Evolutionary conservation across 2,888 invertebrate species (phyloP), one percentile per base, ranked within the genome.

Genomic region (Gymnoscelis rufifasciata): DNA sequence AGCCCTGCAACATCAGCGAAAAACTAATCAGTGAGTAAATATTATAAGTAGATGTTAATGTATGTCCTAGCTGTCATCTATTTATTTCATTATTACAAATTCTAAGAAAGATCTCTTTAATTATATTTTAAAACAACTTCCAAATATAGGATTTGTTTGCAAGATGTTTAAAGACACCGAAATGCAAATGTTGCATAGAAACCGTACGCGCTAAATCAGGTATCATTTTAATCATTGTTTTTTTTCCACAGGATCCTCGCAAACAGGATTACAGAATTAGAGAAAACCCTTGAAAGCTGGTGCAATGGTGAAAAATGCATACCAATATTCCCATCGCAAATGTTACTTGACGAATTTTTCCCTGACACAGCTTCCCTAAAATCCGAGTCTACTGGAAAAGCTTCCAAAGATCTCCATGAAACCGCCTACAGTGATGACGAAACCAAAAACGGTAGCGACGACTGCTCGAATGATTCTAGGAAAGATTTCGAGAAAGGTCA

Each of bases 1-100:
- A 47, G 95, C 95, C 1, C 78, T 96, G 19, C 92, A 92, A 52
- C 96, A 96, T 81, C 96, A 96, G 64, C 92, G 94, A 64, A 94
- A 95, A 80, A 93, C 96, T 3, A 97, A 96, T 76, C 94, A 93
- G 94, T 94, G 88, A 69, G 81, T 38, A n/a, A n/a, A n/a, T n/a
- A n/a, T n/a, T n/a, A n/a, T n/a, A n/a, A n/a, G n/a, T n/a, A n/a
- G n/a, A n/a, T n/a, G n/a, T n/a, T n/a, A n/a, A n/a, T n/a, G n/a
- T n/a, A n/a, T n/a, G n/a, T n/a, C n/a, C n/a, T n/a, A n/a, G n/a
- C n/a, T n/a, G n/a, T n/a, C n/a, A n/a, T n/a, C n/a, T n/a, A n/a
- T n/a, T n/a, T n/a, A n/a, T n/a, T n/a, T n/a, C n/a, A n/a, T n/a
- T 29, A 3, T 12, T 29, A 1, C 7, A 29, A 12, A 12, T 23